Evolutionary conservation across 2,888 invertebrate genomes (phyloP).

Genomic region (Oscheius myriophilus): DNA sequence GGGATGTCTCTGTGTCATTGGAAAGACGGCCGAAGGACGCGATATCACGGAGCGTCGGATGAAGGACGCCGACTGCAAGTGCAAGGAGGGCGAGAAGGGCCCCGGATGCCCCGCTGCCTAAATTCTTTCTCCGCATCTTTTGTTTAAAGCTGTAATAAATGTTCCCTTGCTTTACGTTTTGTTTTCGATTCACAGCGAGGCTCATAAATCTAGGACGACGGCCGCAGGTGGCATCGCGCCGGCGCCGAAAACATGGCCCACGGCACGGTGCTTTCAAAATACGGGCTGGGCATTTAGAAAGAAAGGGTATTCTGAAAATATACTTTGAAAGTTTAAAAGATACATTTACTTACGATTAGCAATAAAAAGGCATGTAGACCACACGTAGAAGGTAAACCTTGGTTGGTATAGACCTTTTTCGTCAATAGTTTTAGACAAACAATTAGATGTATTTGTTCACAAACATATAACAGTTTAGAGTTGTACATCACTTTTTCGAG

Average conservation of each 20-base stretch:
- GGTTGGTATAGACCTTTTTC: no score
- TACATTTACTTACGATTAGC: neutral
- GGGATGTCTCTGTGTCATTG: slow-evolving; percentile 68
- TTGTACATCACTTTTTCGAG: no score
- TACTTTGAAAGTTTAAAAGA: neutral
- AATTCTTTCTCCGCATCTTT: slow-evolving; percentile 12
- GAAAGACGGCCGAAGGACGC: slow-evolving; percentile 65
- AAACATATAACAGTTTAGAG: no score
- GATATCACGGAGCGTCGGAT: slow-evolving; percentile 68
- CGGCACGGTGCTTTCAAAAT: slow-evolving; percentile 3
- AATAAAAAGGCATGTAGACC: no score
- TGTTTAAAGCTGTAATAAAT: slow-evolving; percentile 8
- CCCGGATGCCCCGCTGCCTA: slow-evolving; percentile 54
- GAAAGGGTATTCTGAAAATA: neutral
- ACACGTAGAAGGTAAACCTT: no score
- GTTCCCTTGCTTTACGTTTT: slow-evolving; percentile 5
- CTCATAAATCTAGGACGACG: slow-evolving; percentile 12
- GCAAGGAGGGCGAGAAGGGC: slow-evolving; percentile 49
- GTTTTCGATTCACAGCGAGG: slow-evolving; percentile 2
- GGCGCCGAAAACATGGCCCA: neutral
- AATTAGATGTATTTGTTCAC: no score
- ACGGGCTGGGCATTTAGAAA: neutral
- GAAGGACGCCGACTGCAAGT: slow-evolving; percentile 68
- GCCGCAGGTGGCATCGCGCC: slow-evolving; percentile 20
- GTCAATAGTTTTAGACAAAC: no score